Percentiles rank a stretch among this genome's conserved stretches.
phyloP scores from a whole-genome alignment of 2,113 vertebrate genomes.

The Oncorhynchus gorbuscha region DNA sequence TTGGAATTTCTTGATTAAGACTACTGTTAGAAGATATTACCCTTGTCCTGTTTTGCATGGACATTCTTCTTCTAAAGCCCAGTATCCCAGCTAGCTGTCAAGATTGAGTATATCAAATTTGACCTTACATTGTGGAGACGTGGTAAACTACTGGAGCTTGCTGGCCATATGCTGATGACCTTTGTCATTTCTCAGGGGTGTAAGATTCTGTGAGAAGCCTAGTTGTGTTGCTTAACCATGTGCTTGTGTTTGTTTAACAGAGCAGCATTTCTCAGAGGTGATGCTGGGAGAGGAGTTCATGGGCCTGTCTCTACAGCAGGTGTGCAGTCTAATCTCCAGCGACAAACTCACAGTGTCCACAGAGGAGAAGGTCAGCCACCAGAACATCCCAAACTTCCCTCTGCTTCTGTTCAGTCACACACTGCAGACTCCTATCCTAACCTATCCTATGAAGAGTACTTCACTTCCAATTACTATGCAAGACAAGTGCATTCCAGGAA shows the following conservation, averaged over 20 bases:
- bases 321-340: slow-evolving; percentile 94
- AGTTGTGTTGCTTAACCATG: slow-evolving; percentile 13
- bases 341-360: slow-evolving; percentile 95
- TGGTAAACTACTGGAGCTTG: no score
- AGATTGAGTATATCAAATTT: no score
- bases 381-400: neutral
- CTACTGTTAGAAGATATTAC: no score
- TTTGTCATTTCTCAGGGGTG: neutral
- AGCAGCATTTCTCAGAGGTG: slow-evolving; percentile 95
- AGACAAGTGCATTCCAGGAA: neutral
- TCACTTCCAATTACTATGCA: no score
- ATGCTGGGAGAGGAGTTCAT: slow-evolving; percentile 96
- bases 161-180: neutral
- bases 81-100: no score
- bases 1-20: no score
- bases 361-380: slow-evolving; percentile 87
- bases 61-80: no score
- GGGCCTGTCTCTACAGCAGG: slow-evolving; percentile 91
- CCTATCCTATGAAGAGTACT: no score
- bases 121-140: no score
- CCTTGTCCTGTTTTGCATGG: no score
- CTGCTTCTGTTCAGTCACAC: neutral
- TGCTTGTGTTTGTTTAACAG: slow-evolving; percentile 71
- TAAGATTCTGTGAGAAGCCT: neutral
- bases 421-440: neutral